A percentile compares a stretch with the other conserved stretches of the same genome.
These are phyloP conservation scores for Acanthiza pusilla DNA, from an alignment of 2,797 vertebrate genomes.

Conservation along the genomic window DNA sequence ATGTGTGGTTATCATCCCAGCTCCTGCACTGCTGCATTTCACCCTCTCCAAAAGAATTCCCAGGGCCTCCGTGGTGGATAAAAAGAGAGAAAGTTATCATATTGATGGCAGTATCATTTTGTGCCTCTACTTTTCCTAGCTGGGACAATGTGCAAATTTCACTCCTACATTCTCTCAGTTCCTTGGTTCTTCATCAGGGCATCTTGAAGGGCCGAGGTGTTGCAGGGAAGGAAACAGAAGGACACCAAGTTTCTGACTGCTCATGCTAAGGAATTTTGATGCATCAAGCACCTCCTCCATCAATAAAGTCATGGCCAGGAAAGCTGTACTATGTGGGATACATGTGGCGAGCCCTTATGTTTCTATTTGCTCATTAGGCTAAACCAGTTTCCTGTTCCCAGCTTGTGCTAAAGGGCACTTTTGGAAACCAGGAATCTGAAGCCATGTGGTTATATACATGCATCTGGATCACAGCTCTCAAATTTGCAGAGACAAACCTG, in stretches of 20 bases:
- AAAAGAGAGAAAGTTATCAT: background rate
- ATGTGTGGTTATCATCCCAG: background rate
- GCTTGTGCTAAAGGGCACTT: background rate
- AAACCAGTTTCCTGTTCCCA: background rate
- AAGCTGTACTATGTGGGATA: background rate
- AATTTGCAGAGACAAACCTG: background rate
- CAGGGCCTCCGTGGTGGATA: background rate
- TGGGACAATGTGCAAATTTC: background rate
- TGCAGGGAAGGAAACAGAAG: background rate
- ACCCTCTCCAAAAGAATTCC: background rate
- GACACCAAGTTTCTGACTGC: background rate
- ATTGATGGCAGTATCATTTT: background rate
- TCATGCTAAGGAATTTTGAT: background rate
- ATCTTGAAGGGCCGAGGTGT: background rate
- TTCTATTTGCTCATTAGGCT: background rate
- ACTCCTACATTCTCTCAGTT: background rate
- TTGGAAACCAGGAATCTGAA: background rate
- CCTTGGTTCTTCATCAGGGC: background rate
- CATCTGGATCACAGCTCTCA: background rate
- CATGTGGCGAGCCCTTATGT: rapidly evolving
- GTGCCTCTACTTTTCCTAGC: background rate
- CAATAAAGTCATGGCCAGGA: background rate
- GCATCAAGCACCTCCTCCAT: background rate
- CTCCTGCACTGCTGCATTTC: background rate
- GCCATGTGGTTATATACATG: background rate